Conservation (phyloP, 2,113 vertebrate genomes). For the Clarias magur region DNA sequence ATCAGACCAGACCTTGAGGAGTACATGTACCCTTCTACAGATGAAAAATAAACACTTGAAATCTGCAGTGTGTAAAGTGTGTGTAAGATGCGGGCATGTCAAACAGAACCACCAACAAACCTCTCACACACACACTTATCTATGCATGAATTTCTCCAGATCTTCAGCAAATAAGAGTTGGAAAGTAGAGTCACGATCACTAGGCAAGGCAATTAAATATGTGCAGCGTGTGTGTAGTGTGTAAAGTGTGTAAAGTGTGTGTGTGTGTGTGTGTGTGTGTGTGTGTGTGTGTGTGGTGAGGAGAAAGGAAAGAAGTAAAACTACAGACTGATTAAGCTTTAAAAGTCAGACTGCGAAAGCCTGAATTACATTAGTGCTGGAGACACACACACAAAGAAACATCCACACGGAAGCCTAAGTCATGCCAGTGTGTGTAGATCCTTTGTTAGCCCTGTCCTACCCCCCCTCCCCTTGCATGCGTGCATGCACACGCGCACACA, state of each 20-base stretch:
- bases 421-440: constrained; percentile 57
- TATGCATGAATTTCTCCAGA: not conserved
- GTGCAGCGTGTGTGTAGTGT: not conserved
- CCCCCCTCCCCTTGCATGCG: constrained; percentile 12
- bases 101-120: not conserved
- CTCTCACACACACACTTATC: not conserved
- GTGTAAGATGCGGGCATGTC: not conserved
- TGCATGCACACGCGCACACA: constrained; percentile 30
- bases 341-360: not conserved
- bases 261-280: not conserved
- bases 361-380: constrained; percentile 37
- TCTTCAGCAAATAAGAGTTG: not conserved
- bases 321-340: constrained; percentile 22
- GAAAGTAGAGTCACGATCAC: not conserved
- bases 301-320: not conserved
- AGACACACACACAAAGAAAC: constrained; percentile 47
- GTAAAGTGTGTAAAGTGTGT: not conserved
- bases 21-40: not conserved
- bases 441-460: constrained; percentile 51
- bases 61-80: not conserved
- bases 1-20: constrained; percentile 36
- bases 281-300: not conserved
- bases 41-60: not conserved
- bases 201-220: constrained; percentile 5
- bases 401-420: constrained; percentile 47